Base-by-base conservation (phyloP, 2,797 vertebrate genomes). In the Falco cherrug region DNA sequence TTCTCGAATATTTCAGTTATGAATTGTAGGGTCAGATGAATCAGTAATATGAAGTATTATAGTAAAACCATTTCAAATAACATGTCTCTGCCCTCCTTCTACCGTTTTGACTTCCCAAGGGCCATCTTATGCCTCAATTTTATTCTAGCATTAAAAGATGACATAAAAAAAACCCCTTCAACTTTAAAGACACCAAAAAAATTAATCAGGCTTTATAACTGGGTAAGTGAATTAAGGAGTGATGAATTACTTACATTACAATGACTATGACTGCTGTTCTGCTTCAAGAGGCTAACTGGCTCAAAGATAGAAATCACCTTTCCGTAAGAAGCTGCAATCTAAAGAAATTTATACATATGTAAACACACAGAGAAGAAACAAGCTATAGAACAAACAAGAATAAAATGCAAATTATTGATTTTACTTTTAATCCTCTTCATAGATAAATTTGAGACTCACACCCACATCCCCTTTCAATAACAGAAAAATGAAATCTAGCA, bases 271-370 rank as follows among this genome's bases (percentile, higher is more conserved):
- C 96, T 97, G 87, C 97, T 98, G 97, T 98, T 99, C 95, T 98
- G 97, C 97, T 99, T 98, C 65, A 97, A 95, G 63, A 98, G 89
- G 77, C 97, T 98, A 96, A 99, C 96, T 63, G 99, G 99, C 97
- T 99, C 99, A 98, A 99, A 99, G 92, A 99, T 96, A 96, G 99
- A 99, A 94, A 99, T 98, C 61, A 98, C 97, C 79, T 98, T 99
- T 97, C 99, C 99, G 17, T 99, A 99, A 90, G 99, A 99, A 97
- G 99, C 99, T 97, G 99, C 99, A 98, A 99, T 99, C 99, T 99
- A 97, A 96, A 87, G 48, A 41, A 87, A 94, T 85, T 87, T 33
- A 39, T 28, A 74, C 18, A 6, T 18, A 88, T 4, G 39, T 15
- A 78, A 60, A 69, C 16, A 84, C 6, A 76, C 5, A 82, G 0